Evolutionary conservation across 2,113 vertebrate species (phyloP).

Genomic region (Suncus etruscus): DNA sequence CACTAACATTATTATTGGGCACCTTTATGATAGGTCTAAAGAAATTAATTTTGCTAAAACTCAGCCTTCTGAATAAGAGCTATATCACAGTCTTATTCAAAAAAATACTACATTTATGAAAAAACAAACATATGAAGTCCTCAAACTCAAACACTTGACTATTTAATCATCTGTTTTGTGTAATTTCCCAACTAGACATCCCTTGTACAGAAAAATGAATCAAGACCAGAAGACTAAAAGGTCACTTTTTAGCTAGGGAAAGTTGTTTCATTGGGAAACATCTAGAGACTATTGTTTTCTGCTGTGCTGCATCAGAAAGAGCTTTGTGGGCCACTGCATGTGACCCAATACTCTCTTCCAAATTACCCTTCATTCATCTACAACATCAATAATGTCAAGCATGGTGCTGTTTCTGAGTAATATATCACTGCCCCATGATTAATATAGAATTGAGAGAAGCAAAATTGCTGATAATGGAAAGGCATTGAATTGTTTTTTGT

Average conservation of each 20-base stretch:
- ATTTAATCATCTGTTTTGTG: slow-evolving; percentile 38
- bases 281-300: neutral
- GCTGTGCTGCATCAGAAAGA: neutral
- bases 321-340: neutral
- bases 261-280: slow-evolving; percentile 16
- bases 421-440: neutral
- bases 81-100: too few relatives aligned
- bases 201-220: neutral
- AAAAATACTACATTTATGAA: too few relatives aligned
- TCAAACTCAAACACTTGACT: slow-evolving; percentile 23
- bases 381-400: neutral
- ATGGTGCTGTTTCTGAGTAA: neutral
- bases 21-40: too few relatives aligned
- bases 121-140: neutral
- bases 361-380: neutral
- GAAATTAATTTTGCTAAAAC: slow-evolving; percentile 28
- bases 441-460: neutral
- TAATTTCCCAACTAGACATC: neutral
- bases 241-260: neutral
- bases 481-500: neutral
- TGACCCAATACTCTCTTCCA: neutral
- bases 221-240: neutral
- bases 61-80: neutral
- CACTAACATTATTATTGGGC: neutral
- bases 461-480: slow-evolving; percentile 29